Evolutionary conservation across 1,140 invertebrate species (phyloP).

Genomic region (Pemphigus obesinymphae): DNA sequence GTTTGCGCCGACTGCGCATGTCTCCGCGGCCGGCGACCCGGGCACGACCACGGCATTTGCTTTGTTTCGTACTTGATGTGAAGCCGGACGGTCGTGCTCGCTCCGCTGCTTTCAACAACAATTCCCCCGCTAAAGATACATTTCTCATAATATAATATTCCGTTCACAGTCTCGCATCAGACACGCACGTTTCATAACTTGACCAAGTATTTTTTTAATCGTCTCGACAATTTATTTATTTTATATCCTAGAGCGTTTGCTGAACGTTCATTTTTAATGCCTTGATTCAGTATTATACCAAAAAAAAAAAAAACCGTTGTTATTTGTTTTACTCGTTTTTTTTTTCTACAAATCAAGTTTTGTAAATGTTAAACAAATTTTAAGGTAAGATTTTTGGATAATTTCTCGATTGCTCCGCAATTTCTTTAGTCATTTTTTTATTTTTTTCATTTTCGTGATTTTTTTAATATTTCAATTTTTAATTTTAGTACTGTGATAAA

Average conservation of each 20-base stretch:
- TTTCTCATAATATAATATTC: not conserved
- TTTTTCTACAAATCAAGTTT: slow-evolving; percentile 1
- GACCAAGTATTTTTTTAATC: not conserved
- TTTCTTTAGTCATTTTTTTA: too few relatives aligned
- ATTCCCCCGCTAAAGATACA: not conserved
- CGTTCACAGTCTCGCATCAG: too few relatives aligned
- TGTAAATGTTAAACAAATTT: slow-evolving; percentile 30
- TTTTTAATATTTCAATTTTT: not conserved
- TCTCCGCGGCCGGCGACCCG: not conserved
- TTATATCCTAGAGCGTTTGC: too few relatives aligned
- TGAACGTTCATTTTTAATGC: not conserved
- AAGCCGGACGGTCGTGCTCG: slow-evolving; percentile 21
- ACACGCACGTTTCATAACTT: not conserved
- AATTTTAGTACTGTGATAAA: slow-evolving; percentile 42
- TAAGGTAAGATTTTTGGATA: slow-evolving; percentile 32
- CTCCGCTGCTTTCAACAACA: not conserved
- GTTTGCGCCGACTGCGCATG: not conserved
- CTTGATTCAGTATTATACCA: slow-evolving; percentile 3
- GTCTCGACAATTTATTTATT: too few relatives aligned
- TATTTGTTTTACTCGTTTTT: not conserved
- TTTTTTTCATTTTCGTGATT: not conserved
- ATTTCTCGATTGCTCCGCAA: too few relatives aligned
- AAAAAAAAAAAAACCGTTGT: not conserved
- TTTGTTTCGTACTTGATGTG: slow-evolving; percentile 40
- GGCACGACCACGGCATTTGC: not conserved